Evolutionary conservation across 2,888 invertebrate species (phyloP).

Genomic region (Chloroclystis v-ata): DNA sequence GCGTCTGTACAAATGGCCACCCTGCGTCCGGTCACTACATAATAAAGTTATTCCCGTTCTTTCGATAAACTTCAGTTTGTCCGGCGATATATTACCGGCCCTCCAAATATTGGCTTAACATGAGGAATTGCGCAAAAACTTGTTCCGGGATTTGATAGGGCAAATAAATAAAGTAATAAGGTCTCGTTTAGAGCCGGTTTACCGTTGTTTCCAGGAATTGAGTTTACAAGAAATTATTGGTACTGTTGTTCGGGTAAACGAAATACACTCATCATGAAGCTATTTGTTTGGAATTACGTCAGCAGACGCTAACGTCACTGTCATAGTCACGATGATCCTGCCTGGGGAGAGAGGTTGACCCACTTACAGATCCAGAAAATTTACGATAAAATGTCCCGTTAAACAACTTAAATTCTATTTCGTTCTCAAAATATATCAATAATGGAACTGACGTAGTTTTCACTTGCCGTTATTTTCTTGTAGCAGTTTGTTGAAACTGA

Average conservation of each 20-base stretch:
- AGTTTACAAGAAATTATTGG: not conserved
- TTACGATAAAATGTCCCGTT: too few relatives aligned
- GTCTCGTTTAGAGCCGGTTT: conserved; percentile 19
- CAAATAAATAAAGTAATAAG: conserved; percentile 42
- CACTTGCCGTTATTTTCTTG: too few relatives aligned
- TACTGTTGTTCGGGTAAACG: not conserved
- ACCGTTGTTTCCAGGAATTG: conserved; percentile 6
- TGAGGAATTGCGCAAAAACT: conserved; percentile 57
- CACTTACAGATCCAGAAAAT: too few relatives aligned
- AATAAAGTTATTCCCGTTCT: conserved; percentile 78
- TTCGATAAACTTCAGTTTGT: conserved; percentile 77
- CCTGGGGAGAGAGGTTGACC: too few relatives aligned
- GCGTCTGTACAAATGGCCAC: conserved; percentile 40
- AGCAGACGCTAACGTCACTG: too few relatives aligned
- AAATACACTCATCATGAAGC: too few relatives aligned
- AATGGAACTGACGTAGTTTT: too few relatives aligned
- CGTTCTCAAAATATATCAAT: too few relatives aligned
- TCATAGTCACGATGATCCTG: too few relatives aligned
- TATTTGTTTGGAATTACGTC: too few relatives aligned
- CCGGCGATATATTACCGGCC: conserved; percentile 74
- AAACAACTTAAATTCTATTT: too few relatives aligned
- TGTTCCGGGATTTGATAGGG: conserved; percentile 52
- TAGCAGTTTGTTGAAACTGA: too few relatives aligned
- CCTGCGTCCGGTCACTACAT: conserved; percentile 74
- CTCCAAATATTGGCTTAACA: conserved; percentile 76